Base-by-base conservation (phyloP, 37 sponge, comb jelly and placozoan species). In the Agelas oroides region DNA sequence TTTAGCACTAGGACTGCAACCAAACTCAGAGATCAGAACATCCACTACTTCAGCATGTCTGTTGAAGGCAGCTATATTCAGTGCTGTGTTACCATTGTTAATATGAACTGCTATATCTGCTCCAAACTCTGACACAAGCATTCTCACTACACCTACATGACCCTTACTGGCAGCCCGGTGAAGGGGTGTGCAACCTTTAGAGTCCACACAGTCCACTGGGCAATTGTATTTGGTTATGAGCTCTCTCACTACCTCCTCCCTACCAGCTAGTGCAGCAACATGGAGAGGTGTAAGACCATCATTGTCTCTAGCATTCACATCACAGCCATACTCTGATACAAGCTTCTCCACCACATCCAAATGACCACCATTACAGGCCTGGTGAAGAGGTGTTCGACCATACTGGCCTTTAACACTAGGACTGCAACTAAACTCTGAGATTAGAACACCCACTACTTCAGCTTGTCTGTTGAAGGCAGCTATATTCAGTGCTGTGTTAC, bases 61-160 rank as follows among this genome's bases (percentile, higher is more conserved):
- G 19, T n/a, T 25, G 40, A 71, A 38, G 18, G 72, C 72, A 40
- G 72, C 72, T 37, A 71, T 0, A 38, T 71, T 34, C 40, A 71
- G n/a, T 24, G 72, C 40, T 39, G 72, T 71, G 41, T 71, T 6
- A 71, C 41, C 67, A 66, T 66, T 33, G n/a, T 66, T 24, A 27
- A 34, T 33, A 34, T 24, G 17, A 24, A 27, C 67, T 18, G 33
- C 33, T 19, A 24, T 27, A 66, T 66, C 67, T 17, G 33, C 18
- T 66, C 67, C 28, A 66, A 39, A 14, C 37, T 71, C 72, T 36
- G n/a, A 35, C 17, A 71, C 0, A 15, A 71, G 72, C 0, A 25
- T 71, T 37, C 41, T 35, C 12, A 71, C 39, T 39, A 19, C 1
- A 21, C 35, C 40, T 36, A 3, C 40, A 35, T 71, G 39, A 18